Evolutionary conservation across 23 tunicate genomes (phyloP), one percentile per base, ranked within the genome.

Genomic region (Phallusia fumigata): DNA sequence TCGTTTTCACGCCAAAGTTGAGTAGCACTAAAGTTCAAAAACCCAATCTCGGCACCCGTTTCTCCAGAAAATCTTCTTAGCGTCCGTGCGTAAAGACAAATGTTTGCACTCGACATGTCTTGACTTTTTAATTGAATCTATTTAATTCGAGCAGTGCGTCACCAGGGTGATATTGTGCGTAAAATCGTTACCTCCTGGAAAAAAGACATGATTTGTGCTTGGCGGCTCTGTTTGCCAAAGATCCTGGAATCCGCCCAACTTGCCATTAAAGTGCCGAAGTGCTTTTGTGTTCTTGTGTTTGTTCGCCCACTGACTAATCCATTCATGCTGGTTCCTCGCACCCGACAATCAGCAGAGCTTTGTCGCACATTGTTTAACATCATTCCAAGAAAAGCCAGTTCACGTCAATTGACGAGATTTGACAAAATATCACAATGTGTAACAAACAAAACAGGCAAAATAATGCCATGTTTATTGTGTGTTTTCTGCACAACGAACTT

Each of bases 181-280:
- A 11, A 58, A 58, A 24, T 58, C 69, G 13, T 58, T 58, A 58
- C 69, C 13, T 24, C 69, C 69, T 1, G 16, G 28, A 22, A 58
- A 58, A 24, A 24, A 6, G 16, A 22, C 26, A 1, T 58, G 69
- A 24, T 58, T 58, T 58, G 3, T 58, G 69, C 13, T 21, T 3
- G 69, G 16, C 16, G 28, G 13, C 69, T 58, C 69, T 58, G 16
- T 58, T 58, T 58, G 69, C 69, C 69, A 1, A 58, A 24, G 69
- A 58, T 58, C 28, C 28, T 6, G 69, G 69, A 58, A 13, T 58
- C 69, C 69, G 69, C 69, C 69, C 69, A 58, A 58, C 15, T 58
- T 58, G 16, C 69, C 69, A 58, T 58, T 58, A 58, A 58, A 58
- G 15, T 58, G 47, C 69, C 28, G 69, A 22, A 24, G 69, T 58